Percentiles rank a stretch among this genome's conserved stretches.
phyloP scores from a whole-genome alignment of 2,113 vertebrate species.

The Podilymbus podiceps region DNA sequence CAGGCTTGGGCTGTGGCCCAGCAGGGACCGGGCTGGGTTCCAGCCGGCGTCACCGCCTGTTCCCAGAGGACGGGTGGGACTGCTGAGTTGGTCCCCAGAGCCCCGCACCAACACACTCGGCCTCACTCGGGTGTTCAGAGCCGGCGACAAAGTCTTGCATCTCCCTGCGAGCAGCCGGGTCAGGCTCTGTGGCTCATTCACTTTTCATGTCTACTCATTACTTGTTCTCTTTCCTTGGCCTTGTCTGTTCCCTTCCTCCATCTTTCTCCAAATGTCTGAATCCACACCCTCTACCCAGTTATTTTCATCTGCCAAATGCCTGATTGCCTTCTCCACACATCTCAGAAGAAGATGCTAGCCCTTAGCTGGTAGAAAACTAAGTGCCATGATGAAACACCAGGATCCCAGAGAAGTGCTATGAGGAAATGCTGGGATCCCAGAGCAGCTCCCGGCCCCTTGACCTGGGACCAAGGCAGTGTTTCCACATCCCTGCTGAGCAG shows the following conservation, averaged over 20 bases:
- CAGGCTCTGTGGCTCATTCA: background rate
- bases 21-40: fast-evolving
- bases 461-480: background rate
- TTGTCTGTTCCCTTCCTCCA: background rate
- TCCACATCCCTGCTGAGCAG: fast-evolving
- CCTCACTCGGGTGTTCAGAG: background rate
- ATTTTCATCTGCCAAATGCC: background rate
- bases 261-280: background rate
- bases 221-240: background rate
- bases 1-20: fast-evolving
- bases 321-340: background rate
- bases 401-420: background rate
- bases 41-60: fast-evolving
- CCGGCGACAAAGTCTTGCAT: background rate
- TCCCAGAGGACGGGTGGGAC: fast-evolving
- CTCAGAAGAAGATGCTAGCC: background rate
- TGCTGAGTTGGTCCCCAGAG: background rate
- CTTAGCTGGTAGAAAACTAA: background rate
- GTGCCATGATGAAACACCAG: fast-evolving
- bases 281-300: background rate
- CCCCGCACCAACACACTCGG: fast-evolving
- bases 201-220: background rate
- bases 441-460: background rate
- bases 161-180: fast-evolving
- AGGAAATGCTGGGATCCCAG: background rate